Evolutionary conservation across 2,113 vertebrate genomes (phyloP).

Genomic region (Thymallus thymallus): DNA sequence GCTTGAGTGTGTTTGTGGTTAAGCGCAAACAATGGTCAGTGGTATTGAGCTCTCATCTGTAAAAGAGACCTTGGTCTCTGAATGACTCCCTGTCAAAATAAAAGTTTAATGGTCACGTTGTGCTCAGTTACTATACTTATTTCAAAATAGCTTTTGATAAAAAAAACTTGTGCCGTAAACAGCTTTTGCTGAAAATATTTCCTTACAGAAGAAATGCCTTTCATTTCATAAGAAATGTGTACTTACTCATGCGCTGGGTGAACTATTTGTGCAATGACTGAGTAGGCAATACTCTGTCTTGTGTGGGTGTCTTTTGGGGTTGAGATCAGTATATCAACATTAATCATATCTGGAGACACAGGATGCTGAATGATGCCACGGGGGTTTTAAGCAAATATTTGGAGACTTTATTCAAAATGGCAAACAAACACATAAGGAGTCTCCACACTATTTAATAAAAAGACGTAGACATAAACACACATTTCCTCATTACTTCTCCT

Average conservation of each 20-base stretch:
- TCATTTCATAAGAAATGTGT: too few species aligned
- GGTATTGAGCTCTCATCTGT: too few species aligned
- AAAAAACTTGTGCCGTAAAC: too few species aligned
- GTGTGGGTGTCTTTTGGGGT: slow-evolving; percentile 8
- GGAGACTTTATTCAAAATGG: slow-evolving; percentile 57
- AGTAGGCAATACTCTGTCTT: neutral
- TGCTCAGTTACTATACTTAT: too few species aligned
- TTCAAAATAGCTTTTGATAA: too few species aligned
- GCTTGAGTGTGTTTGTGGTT: too few species aligned
- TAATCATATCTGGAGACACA: slow-evolving; percentile 51
- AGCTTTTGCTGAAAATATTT: too few species aligned
- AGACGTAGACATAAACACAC: slow-evolving; percentile 60
- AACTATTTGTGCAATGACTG: slow-evolving; percentile 26
- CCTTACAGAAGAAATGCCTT: too few species aligned
- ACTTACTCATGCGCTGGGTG: neutral
- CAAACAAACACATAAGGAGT: slow-evolving; percentile 58
- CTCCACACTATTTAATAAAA: slow-evolving; percentile 54
- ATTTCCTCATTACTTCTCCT: slow-evolving; percentile 48
- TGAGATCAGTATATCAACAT: slow-evolving; percentile 47
- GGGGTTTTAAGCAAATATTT: slow-evolving; percentile 67
- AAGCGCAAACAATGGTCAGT: too few species aligned
- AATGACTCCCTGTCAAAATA: too few species aligned
- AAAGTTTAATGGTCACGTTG: too few species aligned
- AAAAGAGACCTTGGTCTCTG: too few species aligned
- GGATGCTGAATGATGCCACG: slow-evolving; percentile 57